Percentiles rank a stretch among this genome's conserved stretches.
phyloP scores from a whole-genome alignment of 2,888 invertebrate species.

The Eulithis testata region DNA sequence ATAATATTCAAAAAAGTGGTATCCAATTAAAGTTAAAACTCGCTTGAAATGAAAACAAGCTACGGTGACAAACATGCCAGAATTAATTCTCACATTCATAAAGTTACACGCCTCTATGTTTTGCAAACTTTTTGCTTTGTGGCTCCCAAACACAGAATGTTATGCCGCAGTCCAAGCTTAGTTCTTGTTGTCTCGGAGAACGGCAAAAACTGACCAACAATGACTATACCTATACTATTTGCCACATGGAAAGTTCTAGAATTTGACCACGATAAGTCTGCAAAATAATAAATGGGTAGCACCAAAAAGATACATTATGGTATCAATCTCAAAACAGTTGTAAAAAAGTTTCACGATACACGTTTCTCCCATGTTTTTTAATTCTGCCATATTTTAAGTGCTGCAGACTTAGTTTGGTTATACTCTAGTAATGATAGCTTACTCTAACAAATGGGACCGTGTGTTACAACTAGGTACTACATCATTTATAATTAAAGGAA shows the following conservation, averaged over 20 bases:
- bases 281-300: no score
- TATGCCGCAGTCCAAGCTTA: conserved; percentile 28
- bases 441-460: conserved; percentile 46
- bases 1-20: no score
- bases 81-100: conserved; percentile 27
- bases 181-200: conserved; percentile 37
- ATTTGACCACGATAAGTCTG: no score
- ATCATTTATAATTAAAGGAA: not conserved
- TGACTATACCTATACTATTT: no score
- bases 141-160: conserved; percentile 31
- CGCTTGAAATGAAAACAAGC: not conserved
- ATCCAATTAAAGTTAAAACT: conserved; percentile 2
- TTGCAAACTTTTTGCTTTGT: conserved; percentile 36
- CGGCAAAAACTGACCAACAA: conserved; percentile 55
- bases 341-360: no score
- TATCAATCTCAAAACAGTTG: no score
- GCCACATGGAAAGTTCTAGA: no score
- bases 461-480: not conserved
- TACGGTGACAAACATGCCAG: conserved; percentile 9
- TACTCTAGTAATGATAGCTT: conserved; percentile 48
- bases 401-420: no score
- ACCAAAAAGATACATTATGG: no score
- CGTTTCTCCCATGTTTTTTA: no score
- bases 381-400: no score
- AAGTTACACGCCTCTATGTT: conserved; percentile 19